These are phyloP conservation scores for Ricordea florida DNA, from an alignment of 92 coral and sea anemone genomes.

Conservation along the genomic window DNA sequence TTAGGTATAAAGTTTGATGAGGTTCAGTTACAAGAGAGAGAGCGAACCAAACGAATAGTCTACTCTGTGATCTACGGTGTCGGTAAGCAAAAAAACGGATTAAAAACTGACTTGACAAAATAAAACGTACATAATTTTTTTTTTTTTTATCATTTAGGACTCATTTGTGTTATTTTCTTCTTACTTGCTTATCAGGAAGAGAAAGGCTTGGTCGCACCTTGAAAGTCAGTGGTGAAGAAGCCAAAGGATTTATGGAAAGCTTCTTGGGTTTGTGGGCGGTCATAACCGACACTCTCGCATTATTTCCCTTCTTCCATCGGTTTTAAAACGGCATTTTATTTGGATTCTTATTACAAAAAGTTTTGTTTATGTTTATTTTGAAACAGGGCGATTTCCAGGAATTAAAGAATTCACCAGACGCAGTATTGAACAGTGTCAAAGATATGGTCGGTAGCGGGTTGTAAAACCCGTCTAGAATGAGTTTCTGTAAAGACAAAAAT, in stretches of 20 bases:
- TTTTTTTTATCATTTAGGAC: neutral
- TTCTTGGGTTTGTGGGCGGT: constrained; percentile 64
- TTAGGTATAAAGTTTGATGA: constrained; percentile 58
- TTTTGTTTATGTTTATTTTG: neutral
- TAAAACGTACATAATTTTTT: neutral
- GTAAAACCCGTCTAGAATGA: neutral
- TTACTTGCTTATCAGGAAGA: constrained; percentile 57
- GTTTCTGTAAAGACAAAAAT: neutral
- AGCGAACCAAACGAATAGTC: constrained; percentile 87
- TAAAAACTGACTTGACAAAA: too few relatives aligned
- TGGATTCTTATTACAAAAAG: neutral
- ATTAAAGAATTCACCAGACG: constrained; percentile 69
- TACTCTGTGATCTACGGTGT: constrained; percentile 96
- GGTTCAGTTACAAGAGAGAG: constrained; percentile 79
- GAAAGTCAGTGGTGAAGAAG: constrained; percentile 75
- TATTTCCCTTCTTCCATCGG: neutral
- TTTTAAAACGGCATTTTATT: neutral
- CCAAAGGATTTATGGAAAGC: constrained; percentile 88
- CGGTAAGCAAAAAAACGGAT: constrained; percentile 54
- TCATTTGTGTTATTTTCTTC: neutral
- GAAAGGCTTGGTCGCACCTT: constrained; percentile 89
- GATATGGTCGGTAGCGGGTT: constrained; percentile 56
- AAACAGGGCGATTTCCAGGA: constrained; percentile 77
- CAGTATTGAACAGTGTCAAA: constrained; percentile 69
- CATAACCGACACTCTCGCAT: neutral